Conservation (phyloP, 2,113 vertebrate species). For the Cygnus buccinator region DNA sequence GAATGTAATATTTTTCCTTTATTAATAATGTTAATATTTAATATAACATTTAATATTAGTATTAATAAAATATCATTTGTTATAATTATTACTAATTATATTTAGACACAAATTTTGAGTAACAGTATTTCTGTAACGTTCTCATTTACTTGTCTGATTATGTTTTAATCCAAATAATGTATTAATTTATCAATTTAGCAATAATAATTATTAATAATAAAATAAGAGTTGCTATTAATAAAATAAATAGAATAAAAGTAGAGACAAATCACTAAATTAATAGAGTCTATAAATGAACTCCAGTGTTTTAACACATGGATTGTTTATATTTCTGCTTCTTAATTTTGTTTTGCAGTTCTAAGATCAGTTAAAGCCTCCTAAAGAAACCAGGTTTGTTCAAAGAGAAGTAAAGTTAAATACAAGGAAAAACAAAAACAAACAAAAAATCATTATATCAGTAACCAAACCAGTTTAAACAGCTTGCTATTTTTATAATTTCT, state of each 20-base stretch:
- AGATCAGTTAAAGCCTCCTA: neutral
- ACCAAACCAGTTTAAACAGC: neutral
- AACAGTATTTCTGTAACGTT: neutral
- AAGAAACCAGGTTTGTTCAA: neutral
- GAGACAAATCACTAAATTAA: neutral
- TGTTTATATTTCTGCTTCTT: neutral
- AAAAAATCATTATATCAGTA: neutral
- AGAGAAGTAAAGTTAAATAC: neutral
- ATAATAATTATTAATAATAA: no score
- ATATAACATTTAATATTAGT: no score
- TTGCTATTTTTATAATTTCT: neutral
- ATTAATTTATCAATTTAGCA: neutral
- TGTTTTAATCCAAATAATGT: neutral
- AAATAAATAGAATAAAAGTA: neutral
- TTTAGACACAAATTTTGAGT: neutral
- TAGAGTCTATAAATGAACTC: neutral
- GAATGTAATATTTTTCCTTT: neutral
- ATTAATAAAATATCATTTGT: no score
- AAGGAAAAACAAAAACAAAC: neutral
- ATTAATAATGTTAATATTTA: no score
- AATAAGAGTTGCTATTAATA: no score
- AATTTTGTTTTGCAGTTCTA: neutral
- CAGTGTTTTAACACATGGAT: fast-evolving
- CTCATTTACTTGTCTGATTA: neutral
- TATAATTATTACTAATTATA: neutral